These are phyloP conservation scores for Euplagia quadripunctaria DNA, from an alignment of 2,888 invertebrate genomes.

Conservation along the genomic window DNA sequence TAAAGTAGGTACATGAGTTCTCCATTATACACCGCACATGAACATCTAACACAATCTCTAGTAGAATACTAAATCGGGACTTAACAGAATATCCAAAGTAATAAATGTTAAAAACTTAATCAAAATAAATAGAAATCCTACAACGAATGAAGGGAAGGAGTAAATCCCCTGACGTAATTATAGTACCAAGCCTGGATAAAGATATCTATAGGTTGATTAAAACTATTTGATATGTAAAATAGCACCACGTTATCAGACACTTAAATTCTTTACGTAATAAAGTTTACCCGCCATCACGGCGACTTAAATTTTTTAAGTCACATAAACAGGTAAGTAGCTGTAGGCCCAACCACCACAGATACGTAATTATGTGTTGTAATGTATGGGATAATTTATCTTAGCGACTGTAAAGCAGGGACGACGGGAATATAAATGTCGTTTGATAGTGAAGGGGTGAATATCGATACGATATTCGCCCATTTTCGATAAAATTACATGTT, in stretches of 20 bases:
- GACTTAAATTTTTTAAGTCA: slow-evolving; percentile 16
- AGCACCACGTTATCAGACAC: background rate
- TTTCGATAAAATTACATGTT: no score
- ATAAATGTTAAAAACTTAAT: background rate
- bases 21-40: no score
- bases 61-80: no score
- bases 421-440: slow-evolving; percentile 12
- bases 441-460: slow-evolving; percentile 24
- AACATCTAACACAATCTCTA: no score
- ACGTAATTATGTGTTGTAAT: slow-evolving; percentile 31
- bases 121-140: background rate
- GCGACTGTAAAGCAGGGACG: slow-evolving; percentile 23
- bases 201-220: background rate
- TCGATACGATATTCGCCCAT: slow-evolving; percentile 18
- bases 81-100: background rate
- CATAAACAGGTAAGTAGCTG: slow-evolving; percentile 27
- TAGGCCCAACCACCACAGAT: slow-evolving; percentile 25
- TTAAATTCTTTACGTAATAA: slow-evolving; percentile 3
- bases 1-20: no score
- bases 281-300: background rate
- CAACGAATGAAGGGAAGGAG: background rate
- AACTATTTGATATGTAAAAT: slow-evolving; percentile 2
- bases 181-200: background rate
- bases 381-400: slow-evolving; percentile 26
- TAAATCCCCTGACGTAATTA: background rate